Percentiles rank a stretch among this genome's conserved stretches.
phyloP scores from a whole-genome alignment of 1,140 invertebrate genomes.

The Megalonaias nervosa region DNA sequence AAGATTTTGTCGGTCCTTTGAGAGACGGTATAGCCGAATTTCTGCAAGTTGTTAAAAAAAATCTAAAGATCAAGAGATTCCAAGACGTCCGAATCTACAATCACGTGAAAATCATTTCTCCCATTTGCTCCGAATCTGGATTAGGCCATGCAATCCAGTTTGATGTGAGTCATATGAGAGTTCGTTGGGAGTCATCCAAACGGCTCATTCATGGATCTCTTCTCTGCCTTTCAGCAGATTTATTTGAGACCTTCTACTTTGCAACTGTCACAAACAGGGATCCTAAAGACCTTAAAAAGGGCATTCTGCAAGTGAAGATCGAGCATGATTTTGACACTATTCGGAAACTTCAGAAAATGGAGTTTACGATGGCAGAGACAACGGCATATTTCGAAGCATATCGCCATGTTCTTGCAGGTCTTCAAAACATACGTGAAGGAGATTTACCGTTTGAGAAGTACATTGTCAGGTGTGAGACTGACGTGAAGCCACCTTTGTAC shows the following conservation, averaged over 20 bases:
- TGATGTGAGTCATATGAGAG: constrained; percentile 47
- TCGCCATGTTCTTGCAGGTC: constrained; percentile 68
- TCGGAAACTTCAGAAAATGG: neutral
- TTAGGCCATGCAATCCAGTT: constrained; percentile 56
- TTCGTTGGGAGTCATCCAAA: constrained; percentile 72
- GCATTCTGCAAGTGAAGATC: constrained; percentile 69
- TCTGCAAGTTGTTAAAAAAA: constrained; percentile 16
- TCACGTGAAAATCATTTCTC: constrained; percentile 43
- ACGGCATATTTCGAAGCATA: constrained; percentile 74
- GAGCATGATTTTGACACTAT: constrained; percentile 9
- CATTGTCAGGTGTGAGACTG: constrained; percentile 54
- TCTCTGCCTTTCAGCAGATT: constrained; percentile 80
- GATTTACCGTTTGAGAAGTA: constrained; percentile 65
- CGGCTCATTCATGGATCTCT: constrained; percentile 82
- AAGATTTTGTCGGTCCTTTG: constrained; percentile 76
- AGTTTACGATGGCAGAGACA: constrained; percentile 70
- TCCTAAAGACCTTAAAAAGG: constrained; percentile 47
- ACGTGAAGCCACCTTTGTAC: constrained; percentile 50
- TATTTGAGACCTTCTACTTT: constrained; percentile 79
- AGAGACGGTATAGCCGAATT: constrained; percentile 63
- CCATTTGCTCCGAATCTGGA: constrained; percentile 35
- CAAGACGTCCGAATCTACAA: constrained; percentile 56
- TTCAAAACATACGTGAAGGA: constrained; percentile 56
- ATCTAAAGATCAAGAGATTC: constrained; percentile 7
- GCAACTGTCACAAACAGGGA: constrained; percentile 79